phyloP scores from a whole-genome alignment of 2,888 invertebrate genomes.

The Synanthedon vespiformis region DNA sequence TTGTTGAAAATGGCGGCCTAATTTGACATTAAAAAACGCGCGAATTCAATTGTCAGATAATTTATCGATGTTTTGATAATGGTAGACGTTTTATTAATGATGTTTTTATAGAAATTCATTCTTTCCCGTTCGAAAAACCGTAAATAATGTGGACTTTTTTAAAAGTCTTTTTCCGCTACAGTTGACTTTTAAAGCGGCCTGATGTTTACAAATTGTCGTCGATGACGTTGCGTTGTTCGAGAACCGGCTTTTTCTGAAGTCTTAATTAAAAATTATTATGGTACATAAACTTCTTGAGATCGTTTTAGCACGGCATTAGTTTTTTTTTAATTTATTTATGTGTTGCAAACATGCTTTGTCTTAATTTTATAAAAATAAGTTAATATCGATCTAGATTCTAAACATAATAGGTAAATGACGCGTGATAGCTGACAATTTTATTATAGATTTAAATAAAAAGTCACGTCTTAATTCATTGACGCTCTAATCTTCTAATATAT shows the following conservation, averaged over 20 bases:
- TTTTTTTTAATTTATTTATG: too few relatives aligned
- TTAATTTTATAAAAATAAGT: too few relatives aligned
- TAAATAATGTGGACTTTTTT: constrained; percentile 40
- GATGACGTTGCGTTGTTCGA: constrained; percentile 9
- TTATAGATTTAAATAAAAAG: too few relatives aligned
- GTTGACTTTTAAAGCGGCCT: constrained; percentile 31
- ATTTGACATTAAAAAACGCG: constrained; percentile 66
- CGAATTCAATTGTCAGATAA: constrained; percentile 60
- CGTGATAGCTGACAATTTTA: too few relatives aligned
- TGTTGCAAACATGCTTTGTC: too few relatives aligned
- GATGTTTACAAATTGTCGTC: constrained; percentile 45
- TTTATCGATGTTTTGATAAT: constrained; percentile 61
- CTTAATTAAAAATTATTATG: constrained; percentile 30
- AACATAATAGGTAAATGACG: too few relatives aligned
- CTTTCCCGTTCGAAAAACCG: constrained; percentile 31
- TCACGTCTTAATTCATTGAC: too few relatives aligned
- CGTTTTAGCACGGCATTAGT: not conserved
- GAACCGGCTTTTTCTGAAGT: constrained; percentile 27
- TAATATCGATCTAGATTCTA: not conserved
- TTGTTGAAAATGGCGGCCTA: constrained; percentile 52
- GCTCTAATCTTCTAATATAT: too few relatives aligned
- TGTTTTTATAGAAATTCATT: constrained; percentile 37
- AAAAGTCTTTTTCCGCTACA: constrained; percentile 45
- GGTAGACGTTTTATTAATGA: constrained; percentile 51
- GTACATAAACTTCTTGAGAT: constrained; percentile 24